Base-by-base conservation (phyloP, 2,113 vertebrate genomes). In the Proteles cristata region DNA sequence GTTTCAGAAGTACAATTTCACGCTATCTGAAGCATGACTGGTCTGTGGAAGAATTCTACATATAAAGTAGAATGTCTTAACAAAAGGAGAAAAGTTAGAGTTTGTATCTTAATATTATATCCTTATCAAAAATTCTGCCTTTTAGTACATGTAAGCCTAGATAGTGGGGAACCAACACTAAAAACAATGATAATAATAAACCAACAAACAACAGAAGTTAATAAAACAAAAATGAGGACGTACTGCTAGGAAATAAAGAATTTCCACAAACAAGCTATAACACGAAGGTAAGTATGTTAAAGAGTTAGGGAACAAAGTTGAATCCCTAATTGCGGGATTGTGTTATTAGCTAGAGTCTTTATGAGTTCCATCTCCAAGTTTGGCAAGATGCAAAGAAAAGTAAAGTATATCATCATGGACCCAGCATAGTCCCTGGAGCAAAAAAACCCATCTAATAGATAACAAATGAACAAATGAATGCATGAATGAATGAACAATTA, bases 61-160 rank as follows among this genome's bases (percentile, higher is more conserved):
- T 50, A 80, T 65, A 83, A 94, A 93, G 35, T 39, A 91, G 35
- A 94, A 81, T 89, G 85, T 93, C 83, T 87, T 88, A 31, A 66
- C 23, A 48, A 93, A 97, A 82, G 31, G 17, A 85, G 26, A 81
- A 91, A 93, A 76, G 68, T 48, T 76, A 91, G 45, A 87, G 48
- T 94, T 87, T 74, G 4, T 45, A 45, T 68, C 5, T 93, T 95
- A 28, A 45, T 93, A 92, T 50, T 82, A 58, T 0, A 92, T 23
- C 12, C 10, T 77, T 94, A 63, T 28, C 9, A 61, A 84, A 93
- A 92, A 63, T 53, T 97, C 26, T 53, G 2, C 48, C 35, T 88
- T 90, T 96, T 81, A 89, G 39, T 33, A 66, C 8, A 19, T 58
- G 5, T 79, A n/a, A 84, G 43, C 35, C 35, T 83, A 92, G 43